Base-by-base conservation (phyloP, 1,140 invertebrate genomes). In the Anthonomus grandis region DNA sequence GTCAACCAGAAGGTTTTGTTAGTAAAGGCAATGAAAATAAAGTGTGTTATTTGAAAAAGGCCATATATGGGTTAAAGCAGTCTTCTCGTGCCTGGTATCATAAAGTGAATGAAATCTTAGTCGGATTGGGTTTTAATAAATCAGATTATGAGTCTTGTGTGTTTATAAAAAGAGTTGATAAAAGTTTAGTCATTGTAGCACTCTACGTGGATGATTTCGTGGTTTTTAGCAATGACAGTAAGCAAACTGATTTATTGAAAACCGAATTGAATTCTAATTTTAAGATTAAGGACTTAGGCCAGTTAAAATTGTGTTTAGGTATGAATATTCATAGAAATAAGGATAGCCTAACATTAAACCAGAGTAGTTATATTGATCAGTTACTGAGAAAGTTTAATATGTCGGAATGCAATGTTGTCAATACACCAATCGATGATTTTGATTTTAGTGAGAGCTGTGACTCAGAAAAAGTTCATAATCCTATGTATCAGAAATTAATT, bases 61-160 rank as follows among this genome's bases (percentile, higher is more conserved):
- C 63, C 2, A 62, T 74, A 2, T 78, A 78, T 59, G 76, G 72
- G 2, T 39, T 73, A 74, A 71, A 69, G 34, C 63, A 70, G 50
- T 53, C 66, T 0, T 55, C 65, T 1, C 59, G 64, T 17, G 57
- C 34, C 10, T 74, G 66, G 69, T 57, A 70, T 59, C 21, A 62
- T 38, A 66, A 41, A 42, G 59, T 69, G 18, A 47, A 70, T 25
- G 17, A 45, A 12, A 55, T 67, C 45, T 27, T 75, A 15, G 12
- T 41, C 8, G 19, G 21, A 31, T 55, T 65, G 60, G 60, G 57
- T 37, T 72, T 67, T 47, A 51, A 57, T 23, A 66, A 59, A 49
- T 70, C 66, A 21, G 63, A 67, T 58, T 48, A 58, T 49, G 71
- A 75, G 23, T 55, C 62, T 41, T 74, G 65, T n/a, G n/a, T n/a